phyloP scores from a whole-genome alignment of 2,113 vertebrate species.

The Paraplagusia blochii region DNA sequence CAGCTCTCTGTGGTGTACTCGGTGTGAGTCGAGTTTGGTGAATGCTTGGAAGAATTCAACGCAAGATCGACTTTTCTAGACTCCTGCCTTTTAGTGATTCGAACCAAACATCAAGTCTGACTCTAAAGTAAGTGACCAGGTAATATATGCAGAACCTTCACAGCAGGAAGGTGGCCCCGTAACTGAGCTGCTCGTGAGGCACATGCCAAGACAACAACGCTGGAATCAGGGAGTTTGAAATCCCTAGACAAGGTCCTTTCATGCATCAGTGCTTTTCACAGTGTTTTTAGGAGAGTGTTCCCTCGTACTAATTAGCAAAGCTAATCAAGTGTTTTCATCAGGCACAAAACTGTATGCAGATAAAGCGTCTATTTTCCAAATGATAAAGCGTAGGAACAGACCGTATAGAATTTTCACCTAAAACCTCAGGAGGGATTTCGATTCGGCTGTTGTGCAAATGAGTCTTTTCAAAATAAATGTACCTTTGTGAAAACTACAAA shows the following conservation, averaged over 20 bases:
- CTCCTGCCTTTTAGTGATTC: slow-evolving; percentile 40
- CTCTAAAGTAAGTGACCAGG: not conserved
- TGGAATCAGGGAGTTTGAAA: slow-evolving; percentile 53
- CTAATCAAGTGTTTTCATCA: slow-evolving; percentile 33
- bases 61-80: slow-evolving; percentile 39
- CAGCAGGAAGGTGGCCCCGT: slow-evolving; percentile 34
- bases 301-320: slow-evolving; percentile 39
- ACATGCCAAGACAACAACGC: slow-evolving; percentile 43
- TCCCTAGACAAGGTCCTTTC: slow-evolving; percentile 57
- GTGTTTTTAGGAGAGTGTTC: slow-evolving; percentile 46
- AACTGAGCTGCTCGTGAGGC: slow-evolving; percentile 39
- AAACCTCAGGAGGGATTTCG: too few species aligned
- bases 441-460: too few species aligned
- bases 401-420: too few species aligned
- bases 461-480: too few species aligned
- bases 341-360: slow-evolving; percentile 41
- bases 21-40: slow-evolving; percentile 43
- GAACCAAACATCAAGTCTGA: not conserved
- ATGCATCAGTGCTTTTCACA: slow-evolving; percentile 61
- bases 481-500: too few species aligned
- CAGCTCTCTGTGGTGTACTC: slow-evolving; percentile 49
- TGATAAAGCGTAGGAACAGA: too few species aligned
- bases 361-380: not conserved
- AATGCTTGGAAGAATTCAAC: slow-evolving; percentile 32
- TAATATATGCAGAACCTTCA: slow-evolving; percentile 33